Conservation (phyloP, 2,113 vertebrate genomes). For the Sarotherodon lohbergeri region DNA sequence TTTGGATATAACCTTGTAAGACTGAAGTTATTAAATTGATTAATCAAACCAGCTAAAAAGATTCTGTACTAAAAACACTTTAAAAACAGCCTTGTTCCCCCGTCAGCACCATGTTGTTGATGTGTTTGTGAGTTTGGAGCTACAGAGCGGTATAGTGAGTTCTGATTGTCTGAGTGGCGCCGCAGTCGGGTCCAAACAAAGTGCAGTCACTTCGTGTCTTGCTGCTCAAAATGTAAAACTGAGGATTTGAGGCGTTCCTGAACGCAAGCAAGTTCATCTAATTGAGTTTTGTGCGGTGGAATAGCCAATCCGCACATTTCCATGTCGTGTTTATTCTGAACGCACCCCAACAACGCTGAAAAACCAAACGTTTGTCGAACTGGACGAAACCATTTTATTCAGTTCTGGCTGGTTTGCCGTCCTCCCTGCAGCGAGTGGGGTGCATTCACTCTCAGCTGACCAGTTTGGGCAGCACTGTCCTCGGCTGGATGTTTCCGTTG, state of each 20-base stretch:
- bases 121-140: slow-evolving; percentile 44
- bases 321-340: neutral
- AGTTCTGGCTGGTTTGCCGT: neutral
- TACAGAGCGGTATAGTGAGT: slow-evolving; percentile 12
- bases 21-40: slow-evolving; percentile 14
- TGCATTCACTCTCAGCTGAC: slow-evolving; percentile 81
- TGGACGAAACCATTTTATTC: slow-evolving; percentile 20
- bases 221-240: slow-evolving; percentile 1
- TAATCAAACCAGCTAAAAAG: neutral
- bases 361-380: neutral
- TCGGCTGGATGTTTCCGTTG: slow-evolving; percentile 97
- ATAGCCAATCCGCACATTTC: neutral
- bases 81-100: slow-evolving; percentile 84
- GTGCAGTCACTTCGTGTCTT: neutral
- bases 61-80: slow-evolving; percentile 43
- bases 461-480: slow-evolving; percentile 97
- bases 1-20: neutral
- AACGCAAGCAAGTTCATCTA: neutral
- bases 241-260: slow-evolving; percentile 5
- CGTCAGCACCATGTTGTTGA: slow-evolving; percentile 51
- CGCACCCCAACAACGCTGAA: slow-evolving; percentile 29
- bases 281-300: neutral
- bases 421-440: slow-evolving; percentile 11
- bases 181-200: neutral
- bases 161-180: slow-evolving; percentile 48